Base-by-base conservation (phyloP, 1,140 invertebrate species). In the Papilio polytes region DNA sequence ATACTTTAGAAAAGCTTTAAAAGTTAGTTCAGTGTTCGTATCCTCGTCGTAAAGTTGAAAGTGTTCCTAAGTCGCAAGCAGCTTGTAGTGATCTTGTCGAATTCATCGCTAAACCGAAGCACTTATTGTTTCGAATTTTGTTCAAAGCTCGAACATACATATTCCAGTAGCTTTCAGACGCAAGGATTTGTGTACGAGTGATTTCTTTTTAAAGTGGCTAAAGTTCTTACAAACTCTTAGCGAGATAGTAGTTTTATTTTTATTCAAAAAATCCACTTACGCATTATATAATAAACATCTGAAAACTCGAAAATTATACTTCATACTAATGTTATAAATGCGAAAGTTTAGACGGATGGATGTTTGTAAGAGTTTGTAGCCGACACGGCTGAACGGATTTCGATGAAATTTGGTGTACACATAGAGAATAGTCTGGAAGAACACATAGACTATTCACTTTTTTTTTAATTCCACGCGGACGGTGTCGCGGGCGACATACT, bases 81-180 rank as follows among this genome's bases (percentile, higher is more conserved):
- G 48, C 18, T 76, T 78, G 76, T 78, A 59, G 51, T 63, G 76
- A 78, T 78, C 53, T 78, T 59, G 76, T 78, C 76, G 76, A 59
- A 78, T 78, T 78, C 76, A 78, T 78, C 76, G 76, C 76, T 78
- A 59, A 78, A 78, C 76, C 76, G 20, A 59, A 59, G 76, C 76
- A 78, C 51, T 78, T 78, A 78, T 78, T 78, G 76, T 56, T 59
- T 85, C 83, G 80, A 85, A 86, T 88, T 87, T 85, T 85, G 84
- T 84, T 80, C 78, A 72, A 79, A 83, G 81, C 80, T 73, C 74
- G 2, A 78, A 78, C 83, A 88, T 86, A 86, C 83, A 88, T 87
- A 88, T 88, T 88, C 85, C 84, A 87, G 84, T 80, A 88, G 85
- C 83, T 87, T 82, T 76, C 82, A 85, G 84, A 84, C 80, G 82